Conservation (phyloP, 2,113 vertebrate genomes). For the Chionomys nivalis region DNA sequence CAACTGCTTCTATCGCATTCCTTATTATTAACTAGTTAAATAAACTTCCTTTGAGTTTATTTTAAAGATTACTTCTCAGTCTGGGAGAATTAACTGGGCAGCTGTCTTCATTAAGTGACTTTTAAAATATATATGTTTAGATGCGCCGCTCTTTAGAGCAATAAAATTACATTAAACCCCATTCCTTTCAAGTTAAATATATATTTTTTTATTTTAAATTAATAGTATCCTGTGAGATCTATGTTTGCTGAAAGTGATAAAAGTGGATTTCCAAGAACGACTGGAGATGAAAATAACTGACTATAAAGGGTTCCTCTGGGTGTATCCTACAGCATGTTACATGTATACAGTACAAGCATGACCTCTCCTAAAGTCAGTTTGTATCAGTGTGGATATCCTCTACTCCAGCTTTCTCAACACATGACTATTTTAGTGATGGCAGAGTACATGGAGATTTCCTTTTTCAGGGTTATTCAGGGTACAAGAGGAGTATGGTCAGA, state of each 20-base stretch:
- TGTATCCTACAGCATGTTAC: neutral
- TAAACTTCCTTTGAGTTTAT: constrained; percentile 30
- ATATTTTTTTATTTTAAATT: constrained; percentile 63
- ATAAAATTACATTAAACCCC: neutral
- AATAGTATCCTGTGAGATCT: constrained; percentile 37
- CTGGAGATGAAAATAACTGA: constrained; percentile 50
- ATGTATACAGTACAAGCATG: neutral
- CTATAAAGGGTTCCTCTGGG: constrained; percentile 15
- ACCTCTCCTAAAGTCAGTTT: constrained; percentile 25
- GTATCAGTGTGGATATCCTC: neutral
- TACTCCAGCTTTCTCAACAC: neutral
- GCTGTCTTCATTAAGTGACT: neutral
- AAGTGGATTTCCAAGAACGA: constrained; percentile 47
- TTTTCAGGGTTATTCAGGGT: neutral
- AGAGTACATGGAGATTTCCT: neutral
- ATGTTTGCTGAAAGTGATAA: constrained; percentile 58
- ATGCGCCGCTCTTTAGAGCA: constrained; percentile 30
- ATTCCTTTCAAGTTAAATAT: constrained; percentile 55
- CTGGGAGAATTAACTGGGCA: neutral
- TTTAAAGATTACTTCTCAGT: constrained; percentile 52
- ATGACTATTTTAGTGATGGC: neutral
- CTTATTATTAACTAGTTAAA: neutral
- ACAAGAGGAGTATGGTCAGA: neutral
- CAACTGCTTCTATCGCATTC: neutral
- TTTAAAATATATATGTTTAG: neutral